Conservation (phyloP, 2,888 invertebrate species). For the Mythimna albipuncta region DNA sequence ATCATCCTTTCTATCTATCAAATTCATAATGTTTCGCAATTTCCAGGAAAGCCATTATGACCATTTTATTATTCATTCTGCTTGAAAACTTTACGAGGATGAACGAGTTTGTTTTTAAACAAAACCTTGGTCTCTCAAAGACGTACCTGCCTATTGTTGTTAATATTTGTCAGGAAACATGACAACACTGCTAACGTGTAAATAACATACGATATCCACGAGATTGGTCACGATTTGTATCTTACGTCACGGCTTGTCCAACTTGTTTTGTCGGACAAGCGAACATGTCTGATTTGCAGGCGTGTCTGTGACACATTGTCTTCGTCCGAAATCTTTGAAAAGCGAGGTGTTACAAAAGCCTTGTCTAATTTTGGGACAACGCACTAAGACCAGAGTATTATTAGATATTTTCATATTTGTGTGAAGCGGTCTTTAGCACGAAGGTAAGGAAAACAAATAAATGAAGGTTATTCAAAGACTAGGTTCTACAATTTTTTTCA, state of each 20-base stretch:
- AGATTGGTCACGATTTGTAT: constrained; percentile 72
- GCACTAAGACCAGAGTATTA: constrained; percentile 38
- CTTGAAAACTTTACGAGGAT: constrained; percentile 23
- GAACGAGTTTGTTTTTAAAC: constrained; percentile 31
- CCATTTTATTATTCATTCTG: constrained; percentile 44
- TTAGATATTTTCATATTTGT: constrained; percentile 56
- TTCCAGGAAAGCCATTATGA: constrained; percentile 57
- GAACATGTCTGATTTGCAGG: constrained; percentile 78
- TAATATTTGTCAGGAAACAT: constrained; percentile 71
- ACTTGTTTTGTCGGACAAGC: constrained; percentile 75
- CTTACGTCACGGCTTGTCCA: constrained; percentile 78
- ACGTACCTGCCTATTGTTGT: constrained; percentile 42
- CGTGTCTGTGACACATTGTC: constrained; percentile 83
- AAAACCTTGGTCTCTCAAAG: constrained; percentile 46
- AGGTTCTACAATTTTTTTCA: not conserved
- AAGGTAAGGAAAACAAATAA: constrained; percentile 42
- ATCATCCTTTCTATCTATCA: constrained; percentile 65
- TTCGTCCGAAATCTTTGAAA: constrained; percentile 69
- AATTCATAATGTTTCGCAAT: constrained; percentile 61
- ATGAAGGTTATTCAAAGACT: constrained; percentile 19
- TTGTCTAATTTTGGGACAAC: constrained; percentile 63
- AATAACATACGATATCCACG: constrained; percentile 68
- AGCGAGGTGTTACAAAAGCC: constrained; percentile 65
- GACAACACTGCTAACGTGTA: constrained; percentile 66
- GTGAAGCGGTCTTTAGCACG: constrained; percentile 37